Conservation (phyloP, 2,888 invertebrate genomes). For the Pyrocoelia pectoralis region DNA sequence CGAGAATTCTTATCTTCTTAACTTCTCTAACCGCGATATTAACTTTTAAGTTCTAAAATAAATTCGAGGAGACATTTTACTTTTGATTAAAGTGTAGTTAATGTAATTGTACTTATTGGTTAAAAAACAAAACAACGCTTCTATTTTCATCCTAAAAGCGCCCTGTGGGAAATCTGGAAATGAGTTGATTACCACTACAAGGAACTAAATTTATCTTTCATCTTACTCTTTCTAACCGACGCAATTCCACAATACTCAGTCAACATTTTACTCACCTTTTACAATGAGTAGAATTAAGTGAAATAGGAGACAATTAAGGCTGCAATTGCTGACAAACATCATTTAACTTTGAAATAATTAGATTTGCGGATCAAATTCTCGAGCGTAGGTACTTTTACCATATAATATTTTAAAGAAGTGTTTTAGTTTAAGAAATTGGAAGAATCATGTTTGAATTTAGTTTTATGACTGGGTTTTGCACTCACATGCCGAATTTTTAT, state of each 20-base stretch:
- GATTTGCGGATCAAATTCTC: not conserved
- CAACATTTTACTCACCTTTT: constrained; percentile 33
- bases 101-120: constrained; percentile 25
- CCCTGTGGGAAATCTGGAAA: constrained; percentile 44
- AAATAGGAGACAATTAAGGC: constrained; percentile 32
- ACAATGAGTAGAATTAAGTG: constrained; percentile 30
- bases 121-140: constrained; percentile 29
- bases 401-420: too few species aligned
- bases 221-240: constrained; percentile 22
- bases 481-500: not conserved
- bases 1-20: not conserved
- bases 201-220: constrained; percentile 43
- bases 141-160: constrained; percentile 33
- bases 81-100: constrained; percentile 20
- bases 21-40: not conserved
- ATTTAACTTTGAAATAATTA: constrained; percentile 19
- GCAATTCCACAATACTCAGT: constrained; percentile 9
- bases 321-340: constrained; percentile 30
- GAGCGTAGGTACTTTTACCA: too few species aligned
- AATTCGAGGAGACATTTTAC: not conserved
- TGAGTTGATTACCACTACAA: constrained; percentile 47
- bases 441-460: too few species aligned
- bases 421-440: too few species aligned
- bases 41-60: not conserved
- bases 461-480: not conserved